Percentiles rank a stretch among this genome's conserved stretches.
These are phyloP conservation scores for Laterallus jamaicensis DNA, from an alignment of 2,113 vertebrate genomes.

Conservation along the genomic window DNA sequence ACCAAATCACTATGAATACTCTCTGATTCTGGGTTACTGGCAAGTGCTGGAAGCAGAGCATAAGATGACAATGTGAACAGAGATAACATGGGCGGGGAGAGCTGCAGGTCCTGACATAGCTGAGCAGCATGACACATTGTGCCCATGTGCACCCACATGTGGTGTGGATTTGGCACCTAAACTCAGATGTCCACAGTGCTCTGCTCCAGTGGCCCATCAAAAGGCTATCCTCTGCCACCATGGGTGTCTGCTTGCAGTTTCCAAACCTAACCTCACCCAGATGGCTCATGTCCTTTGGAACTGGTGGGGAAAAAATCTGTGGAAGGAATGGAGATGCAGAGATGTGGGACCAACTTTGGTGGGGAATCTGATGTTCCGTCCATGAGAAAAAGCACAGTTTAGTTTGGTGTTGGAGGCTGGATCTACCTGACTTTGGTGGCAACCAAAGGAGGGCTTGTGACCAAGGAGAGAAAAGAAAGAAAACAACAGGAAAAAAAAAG, in stretches of 20 bases:
- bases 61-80: fast-evolving
- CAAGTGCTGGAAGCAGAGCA: not conserved
- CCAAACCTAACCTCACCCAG: not conserved
- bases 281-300: not conserved
- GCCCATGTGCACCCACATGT: not conserved
- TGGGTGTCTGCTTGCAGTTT: not conserved
- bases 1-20: not conserved
- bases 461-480: not conserved
- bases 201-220: not conserved
- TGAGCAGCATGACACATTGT: fast-evolving
- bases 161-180: not conserved
- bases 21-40: not conserved
- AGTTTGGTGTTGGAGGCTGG: not conserved
- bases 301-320: not conserved
- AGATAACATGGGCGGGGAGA: not conserved
- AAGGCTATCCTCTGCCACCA: not conserved
- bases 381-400: not conserved
- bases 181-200: not conserved
- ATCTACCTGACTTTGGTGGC: not conserved
- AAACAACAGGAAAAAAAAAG: not conserved
- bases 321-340: not conserved
- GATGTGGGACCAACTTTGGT: not conserved
- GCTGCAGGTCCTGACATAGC: not conserved
- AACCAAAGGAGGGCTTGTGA: not conserved
- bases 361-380: not conserved